phyloP scores from a whole-genome alignment of 2,113 vertebrate genomes.

The Psittacara wagleri region DNA sequence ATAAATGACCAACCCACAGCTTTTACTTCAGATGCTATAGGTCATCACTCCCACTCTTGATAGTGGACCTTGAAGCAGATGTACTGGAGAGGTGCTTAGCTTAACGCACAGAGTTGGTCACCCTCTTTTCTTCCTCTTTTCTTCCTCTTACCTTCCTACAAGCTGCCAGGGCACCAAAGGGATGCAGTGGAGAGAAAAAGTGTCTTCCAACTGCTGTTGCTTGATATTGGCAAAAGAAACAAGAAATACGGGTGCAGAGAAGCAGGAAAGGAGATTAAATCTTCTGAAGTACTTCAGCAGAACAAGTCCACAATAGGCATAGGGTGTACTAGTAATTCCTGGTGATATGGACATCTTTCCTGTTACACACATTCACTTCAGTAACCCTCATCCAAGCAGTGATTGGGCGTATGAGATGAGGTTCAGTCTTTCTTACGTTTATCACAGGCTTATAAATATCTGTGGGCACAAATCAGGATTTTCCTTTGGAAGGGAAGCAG shows the following conservation, averaged over 20 bases:
- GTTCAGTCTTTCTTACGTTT: background rate
- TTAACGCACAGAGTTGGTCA: background rate
- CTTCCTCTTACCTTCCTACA: accelerated
- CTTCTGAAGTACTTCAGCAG: background rate
- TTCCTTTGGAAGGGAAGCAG: background rate
- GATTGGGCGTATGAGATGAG: background rate
- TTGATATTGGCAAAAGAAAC: background rate
- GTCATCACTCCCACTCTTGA: background rate
- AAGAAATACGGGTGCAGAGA: background rate
- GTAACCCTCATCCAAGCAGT: background rate
- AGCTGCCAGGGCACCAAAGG: background rate
- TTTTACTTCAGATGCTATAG: background rate
- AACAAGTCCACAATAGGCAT: background rate
- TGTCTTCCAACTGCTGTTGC: background rate
- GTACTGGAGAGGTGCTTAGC: background rate
- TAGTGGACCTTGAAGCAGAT: background rate
- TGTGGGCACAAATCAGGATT: background rate
- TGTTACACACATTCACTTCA: background rate
- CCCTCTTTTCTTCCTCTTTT: background rate
- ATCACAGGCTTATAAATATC: background rate
- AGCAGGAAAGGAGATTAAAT: background rate
- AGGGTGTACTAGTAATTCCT: background rate
- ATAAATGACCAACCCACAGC: background rate
- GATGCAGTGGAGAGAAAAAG: background rate
- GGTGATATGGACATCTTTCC: background rate